phyloP scores from a whole-genome alignment of 1,140 invertebrate genomes.

The Drosophila pachea region DNA sequence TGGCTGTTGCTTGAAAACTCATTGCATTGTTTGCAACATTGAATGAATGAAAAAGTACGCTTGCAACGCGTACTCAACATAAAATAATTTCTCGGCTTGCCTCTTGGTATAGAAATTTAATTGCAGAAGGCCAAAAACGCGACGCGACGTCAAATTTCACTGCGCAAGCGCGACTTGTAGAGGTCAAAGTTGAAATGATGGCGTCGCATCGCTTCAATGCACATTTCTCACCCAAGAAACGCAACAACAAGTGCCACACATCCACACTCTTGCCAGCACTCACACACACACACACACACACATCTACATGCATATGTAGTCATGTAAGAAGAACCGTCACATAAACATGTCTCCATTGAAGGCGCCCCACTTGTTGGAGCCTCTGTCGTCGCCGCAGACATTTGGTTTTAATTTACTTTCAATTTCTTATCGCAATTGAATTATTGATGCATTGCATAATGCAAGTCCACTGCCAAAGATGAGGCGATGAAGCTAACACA shows the following conservation, averaged over 20 bases:
- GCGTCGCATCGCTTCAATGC: conserved; percentile 53
- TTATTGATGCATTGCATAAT: conserved; percentile 68
- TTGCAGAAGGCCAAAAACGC: conserved; percentile 61
- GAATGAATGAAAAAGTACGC: conserved; percentile 70
- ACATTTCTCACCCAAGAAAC: conserved; percentile 34
- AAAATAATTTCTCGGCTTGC: conserved; percentile 32
- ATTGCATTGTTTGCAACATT: conserved; percentile 69
- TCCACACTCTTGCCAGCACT: conserved; percentile 3
- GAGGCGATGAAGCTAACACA: background rate
- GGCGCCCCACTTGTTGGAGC: conserved; percentile 61
- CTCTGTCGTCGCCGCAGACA: conserved; percentile 36
- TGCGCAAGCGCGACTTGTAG: conserved; percentile 29
- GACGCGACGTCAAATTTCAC: conserved; percentile 51
- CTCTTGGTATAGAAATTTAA: conserved; percentile 59
- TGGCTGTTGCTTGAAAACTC: conserved; percentile 35
- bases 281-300: background rate
- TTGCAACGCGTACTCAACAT: conserved; percentile 14
- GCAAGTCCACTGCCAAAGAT: conserved; percentile 20
- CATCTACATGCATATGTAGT: background rate
- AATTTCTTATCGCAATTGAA: conserved; percentile 67
- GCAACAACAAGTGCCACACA: conserved; percentile 48
- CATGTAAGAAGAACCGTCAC: conserved; percentile 36
- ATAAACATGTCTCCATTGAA: conserved; percentile 55
- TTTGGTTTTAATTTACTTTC: conserved; percentile 74
- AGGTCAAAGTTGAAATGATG: conserved; percentile 61